Evolutionary conservation across 1,140 invertebrate genomes (phyloP).

Genomic region (Ooceraea biroi): DNA sequence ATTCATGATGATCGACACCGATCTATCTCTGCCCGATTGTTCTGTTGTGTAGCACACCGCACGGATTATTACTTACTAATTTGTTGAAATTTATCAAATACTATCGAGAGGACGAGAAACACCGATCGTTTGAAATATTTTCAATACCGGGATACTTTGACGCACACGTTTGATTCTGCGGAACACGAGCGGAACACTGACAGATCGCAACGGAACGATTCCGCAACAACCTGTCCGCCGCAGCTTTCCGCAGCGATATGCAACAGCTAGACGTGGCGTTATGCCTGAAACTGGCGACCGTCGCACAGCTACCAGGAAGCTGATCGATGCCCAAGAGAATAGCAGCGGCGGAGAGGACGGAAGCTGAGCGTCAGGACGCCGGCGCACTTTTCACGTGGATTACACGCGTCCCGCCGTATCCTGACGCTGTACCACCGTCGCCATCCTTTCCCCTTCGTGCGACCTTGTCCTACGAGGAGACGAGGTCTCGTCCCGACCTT

Average conservation of each 20-base stretch:
- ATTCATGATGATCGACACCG: slow-evolving; percentile 16
- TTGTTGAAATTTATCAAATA: neutral
- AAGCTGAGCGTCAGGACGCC: slow-evolving; percentile 71
- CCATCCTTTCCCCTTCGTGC: slow-evolving; percentile 29
- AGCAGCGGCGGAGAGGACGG: slow-evolving; percentile 64
- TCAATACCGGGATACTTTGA: neutral
- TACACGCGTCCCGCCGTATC: slow-evolving; percentile 58
- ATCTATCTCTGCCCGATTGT: slow-evolving; percentile 8
- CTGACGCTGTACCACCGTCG: neutral
- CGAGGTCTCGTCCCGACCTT: slow-evolving; percentile 51
- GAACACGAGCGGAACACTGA: neutral
- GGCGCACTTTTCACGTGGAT: slow-evolving; percentile 76
- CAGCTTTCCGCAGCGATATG: slow-evolving; percentile 46
- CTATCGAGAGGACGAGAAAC: neutral
- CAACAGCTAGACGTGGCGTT: slow-evolving; percentile 68
- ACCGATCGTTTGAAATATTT: neutral
- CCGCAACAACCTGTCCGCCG: neutral
- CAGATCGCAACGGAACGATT: neutral
- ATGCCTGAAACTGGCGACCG: slow-evolving; percentile 74
- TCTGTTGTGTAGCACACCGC: slow-evolving; percentile 4
- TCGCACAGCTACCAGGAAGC: slow-evolving; percentile 66
- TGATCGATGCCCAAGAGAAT: slow-evolving; percentile 78
- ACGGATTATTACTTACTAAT: slow-evolving; percentile 1
- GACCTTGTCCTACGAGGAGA: slow-evolving; percentile 53
- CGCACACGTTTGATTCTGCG: neutral